A percentile compares a stretch with the other conserved stretches of the same genome.
These are phyloP conservation scores for Bimastos eiseni DNA, from an alignment of 2,888 invertebrate genomes.

Conservation along the genomic window DNA sequence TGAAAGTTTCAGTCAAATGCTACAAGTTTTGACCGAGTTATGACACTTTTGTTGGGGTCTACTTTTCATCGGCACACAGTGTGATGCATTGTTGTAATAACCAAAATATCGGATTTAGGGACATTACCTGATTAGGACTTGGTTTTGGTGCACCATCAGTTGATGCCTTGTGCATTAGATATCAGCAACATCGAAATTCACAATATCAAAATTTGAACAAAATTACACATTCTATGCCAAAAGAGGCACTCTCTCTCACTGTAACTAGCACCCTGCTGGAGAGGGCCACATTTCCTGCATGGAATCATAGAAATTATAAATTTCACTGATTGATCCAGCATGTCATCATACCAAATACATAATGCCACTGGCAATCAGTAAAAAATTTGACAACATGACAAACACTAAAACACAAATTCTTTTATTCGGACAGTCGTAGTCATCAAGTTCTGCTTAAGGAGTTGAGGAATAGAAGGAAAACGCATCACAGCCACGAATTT, in stretches of 20 bases:
- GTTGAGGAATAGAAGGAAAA: slow-evolving; percentile 24
- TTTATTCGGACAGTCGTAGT: background rate
- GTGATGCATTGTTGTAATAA: no score
- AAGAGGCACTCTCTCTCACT: background rate
- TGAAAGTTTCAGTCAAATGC: no score
- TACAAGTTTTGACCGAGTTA: no score
- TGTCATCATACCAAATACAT: background rate
- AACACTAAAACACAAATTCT: background rate
- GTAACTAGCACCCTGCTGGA: background rate
- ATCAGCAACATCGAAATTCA: background rate
- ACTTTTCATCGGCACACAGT: no score
- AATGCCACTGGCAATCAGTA: background rate
- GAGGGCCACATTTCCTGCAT: background rate
- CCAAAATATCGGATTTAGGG: no score
- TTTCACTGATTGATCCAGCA: no score
- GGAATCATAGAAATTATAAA: no score
- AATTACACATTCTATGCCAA: background rate
- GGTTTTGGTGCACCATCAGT: background rate
- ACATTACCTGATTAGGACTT: no score
- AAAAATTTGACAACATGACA: background rate
- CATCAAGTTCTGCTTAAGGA: background rate
- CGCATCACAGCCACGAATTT: slow-evolving; percentile 43
- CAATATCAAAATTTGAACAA: background rate
- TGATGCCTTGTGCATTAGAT: background rate
- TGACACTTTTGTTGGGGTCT: no score